phyloP scores from a whole-genome alignment of 2,797 vertebrate species.

The Lepus townsendii region DNA sequence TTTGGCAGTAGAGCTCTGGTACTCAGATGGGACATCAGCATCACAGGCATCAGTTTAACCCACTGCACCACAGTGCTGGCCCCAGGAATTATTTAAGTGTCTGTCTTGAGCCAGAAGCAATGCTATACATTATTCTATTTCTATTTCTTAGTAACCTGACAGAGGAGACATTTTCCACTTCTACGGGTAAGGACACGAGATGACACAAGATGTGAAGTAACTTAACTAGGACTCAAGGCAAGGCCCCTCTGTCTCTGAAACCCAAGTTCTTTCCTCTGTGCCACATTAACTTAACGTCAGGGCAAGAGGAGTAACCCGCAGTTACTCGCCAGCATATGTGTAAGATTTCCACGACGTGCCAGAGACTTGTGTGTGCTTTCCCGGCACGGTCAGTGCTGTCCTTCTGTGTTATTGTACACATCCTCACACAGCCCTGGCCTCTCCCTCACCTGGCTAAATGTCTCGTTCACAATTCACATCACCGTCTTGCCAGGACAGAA shows the following conservation, averaged over 20 bases:
- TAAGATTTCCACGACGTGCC: not conserved
- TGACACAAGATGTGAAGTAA: not conserved
- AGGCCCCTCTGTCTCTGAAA: not conserved
- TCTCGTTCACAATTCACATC: slow-evolving; percentile 21
- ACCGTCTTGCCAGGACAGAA: not conserved
- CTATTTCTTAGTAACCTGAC: not conserved
- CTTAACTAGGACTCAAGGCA: not conserved
- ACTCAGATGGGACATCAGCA: too few relatives aligned
- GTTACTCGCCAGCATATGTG: not conserved
- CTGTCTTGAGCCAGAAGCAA: not conserved
- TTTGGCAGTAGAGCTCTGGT: too few relatives aligned
- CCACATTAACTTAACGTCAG: not conserved
- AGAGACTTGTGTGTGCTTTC: slow-evolving; percentile 25
- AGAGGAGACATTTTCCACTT: not conserved
- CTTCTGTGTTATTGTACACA: not conserved
- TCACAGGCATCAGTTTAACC: too few relatives aligned
- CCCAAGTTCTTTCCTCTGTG: not conserved
- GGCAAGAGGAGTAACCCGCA: not conserved
- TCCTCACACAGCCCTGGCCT: not conserved
- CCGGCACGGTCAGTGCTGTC: not conserved
- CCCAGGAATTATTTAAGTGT: not conserved
- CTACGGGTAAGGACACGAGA: not conserved
- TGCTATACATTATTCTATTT: slow-evolving; percentile 20
- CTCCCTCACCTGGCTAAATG: not conserved
- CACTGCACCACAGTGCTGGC: too few relatives aligned